A percentile compares a stretch with the other conserved stretches of the same genome.
These are phyloP conservation scores for Thinocorus orbignyianus DNA, from an alignment of 2,113 vertebrate genomes.

Conservation along the genomic window DNA sequence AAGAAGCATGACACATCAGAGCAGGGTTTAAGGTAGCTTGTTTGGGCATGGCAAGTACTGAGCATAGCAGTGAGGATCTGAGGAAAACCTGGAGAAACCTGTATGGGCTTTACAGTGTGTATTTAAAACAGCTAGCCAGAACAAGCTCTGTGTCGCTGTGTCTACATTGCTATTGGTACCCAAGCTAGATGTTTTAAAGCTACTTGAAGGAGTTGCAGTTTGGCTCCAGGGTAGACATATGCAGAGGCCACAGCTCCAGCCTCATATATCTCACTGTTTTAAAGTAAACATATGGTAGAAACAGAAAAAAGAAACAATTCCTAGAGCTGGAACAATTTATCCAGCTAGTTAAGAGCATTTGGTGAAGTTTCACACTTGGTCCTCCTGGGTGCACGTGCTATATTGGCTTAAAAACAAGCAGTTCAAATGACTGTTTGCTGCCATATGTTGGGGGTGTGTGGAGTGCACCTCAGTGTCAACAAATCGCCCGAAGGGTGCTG, in stretches of 20 bases:
- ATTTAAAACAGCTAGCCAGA: neutral
- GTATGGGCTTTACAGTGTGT: neutral
- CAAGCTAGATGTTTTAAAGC: neutral
- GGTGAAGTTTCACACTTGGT: neutral
- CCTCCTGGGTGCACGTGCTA: neutral
- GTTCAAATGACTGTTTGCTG: neutral
- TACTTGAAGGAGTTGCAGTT: neutral
- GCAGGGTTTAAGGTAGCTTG: neutral
- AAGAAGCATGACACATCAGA: neutral
- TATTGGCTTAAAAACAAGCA: neutral
- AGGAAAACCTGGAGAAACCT: neutral
- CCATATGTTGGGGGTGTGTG: neutral
- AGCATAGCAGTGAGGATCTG: too few relatives aligned
- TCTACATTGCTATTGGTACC: neutral
- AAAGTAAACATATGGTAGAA: neutral
- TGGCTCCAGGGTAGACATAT: neutral
- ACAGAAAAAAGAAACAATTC: neutral
- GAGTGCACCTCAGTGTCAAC: too few relatives aligned
- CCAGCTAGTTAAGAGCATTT: neutral
- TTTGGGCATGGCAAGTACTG: neutral
- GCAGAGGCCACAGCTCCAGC: neutral
- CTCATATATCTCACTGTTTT: neutral
- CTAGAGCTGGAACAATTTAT: neutral
- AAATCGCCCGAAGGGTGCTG: neutral
- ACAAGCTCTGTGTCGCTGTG: rapidly evolving